These are phyloP conservation scores for Corapipo altera DNA, from an alignment of 2,113 vertebrate genomes.

Conservation along the genomic window DNA sequence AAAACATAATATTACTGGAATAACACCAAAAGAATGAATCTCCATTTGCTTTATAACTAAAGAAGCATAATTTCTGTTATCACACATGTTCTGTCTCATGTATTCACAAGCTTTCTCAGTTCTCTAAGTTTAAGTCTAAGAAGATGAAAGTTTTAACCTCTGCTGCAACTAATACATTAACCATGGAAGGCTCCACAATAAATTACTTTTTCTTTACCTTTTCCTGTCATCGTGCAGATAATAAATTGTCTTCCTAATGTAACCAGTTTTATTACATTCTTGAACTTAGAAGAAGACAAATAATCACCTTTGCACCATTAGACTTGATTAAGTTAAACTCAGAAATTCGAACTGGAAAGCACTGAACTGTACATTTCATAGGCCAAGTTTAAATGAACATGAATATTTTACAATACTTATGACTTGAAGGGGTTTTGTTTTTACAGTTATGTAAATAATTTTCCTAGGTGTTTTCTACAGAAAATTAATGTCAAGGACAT, in stretches of 20 bases:
- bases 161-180: not conserved
- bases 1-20: not conserved
- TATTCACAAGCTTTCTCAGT: not conserved
- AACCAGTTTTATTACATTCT: not conserved
- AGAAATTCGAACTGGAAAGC: not conserved
- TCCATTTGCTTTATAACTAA: not conserved
- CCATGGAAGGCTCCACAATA: not conserved
- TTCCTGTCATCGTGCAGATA: not conserved
- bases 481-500: not conserved
- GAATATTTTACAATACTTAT: not conserved
- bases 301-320: slow-evolving; percentile 14
- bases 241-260: slow-evolving; percentile 3
- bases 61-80: not conserved
- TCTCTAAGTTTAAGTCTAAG: not conserved
- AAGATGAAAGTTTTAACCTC: not conserved
- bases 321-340: slow-evolving; percentile 7
- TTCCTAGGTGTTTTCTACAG: not conserved
- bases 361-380: not conserved
- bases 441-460: not conserved
- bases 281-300: not conserved
- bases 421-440: not conserved
- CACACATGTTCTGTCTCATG: fast-evolving
- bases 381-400: not conserved
- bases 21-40: not conserved
- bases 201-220: slow-evolving; percentile 8